phyloP scores from a whole-genome alignment of 2,888 invertebrate genomes.

The Neoitamus cyanurus region DNA sequence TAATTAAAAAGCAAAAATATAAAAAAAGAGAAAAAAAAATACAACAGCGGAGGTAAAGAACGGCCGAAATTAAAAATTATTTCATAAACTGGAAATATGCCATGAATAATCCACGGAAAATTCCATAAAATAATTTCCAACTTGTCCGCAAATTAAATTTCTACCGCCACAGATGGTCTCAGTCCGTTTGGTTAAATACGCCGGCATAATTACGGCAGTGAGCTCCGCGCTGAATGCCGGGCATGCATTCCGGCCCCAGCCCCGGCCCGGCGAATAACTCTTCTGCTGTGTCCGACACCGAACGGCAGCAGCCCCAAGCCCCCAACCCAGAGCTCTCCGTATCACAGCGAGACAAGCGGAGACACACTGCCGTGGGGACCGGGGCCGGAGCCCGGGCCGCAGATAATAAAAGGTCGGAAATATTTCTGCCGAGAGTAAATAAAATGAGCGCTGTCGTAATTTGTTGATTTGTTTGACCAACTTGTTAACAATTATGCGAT shows the following conservation, averaged over 20 bases:
- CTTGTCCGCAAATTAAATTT: slow-evolving; percentile 42
- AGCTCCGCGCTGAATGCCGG: neutral
- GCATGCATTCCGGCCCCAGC: neutral
- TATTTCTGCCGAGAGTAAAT: slow-evolving; percentile 27
- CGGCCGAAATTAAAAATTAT: slow-evolving; percentile 11
- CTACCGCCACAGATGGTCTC: slow-evolving; percentile 26
- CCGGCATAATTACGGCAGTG: slow-evolving; percentile 13
- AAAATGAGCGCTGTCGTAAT: slow-evolving; percentile 40
- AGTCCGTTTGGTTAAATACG: slow-evolving; percentile 24
- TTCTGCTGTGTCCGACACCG: neutral
- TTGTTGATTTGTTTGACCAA: slow-evolving; percentile 39
- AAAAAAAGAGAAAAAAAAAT: neutral
- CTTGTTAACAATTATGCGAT: slow-evolving; percentile 42
- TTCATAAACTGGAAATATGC: slow-evolving; percentile 11
- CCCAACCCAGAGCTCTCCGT: neutral
- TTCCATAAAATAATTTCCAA: slow-evolving; percentile 34
- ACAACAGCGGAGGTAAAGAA: neutral
- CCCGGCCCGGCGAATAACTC: neutral
- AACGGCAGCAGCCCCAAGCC: neutral
- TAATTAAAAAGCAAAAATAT: neutral
- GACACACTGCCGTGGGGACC: neutral
- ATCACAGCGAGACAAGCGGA: neutral
- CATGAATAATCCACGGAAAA: slow-evolving; percentile 28
- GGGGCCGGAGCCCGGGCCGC: neutral
- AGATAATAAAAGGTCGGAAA: slow-evolving; percentile 30